phyloP scores from a whole-genome alignment of 2,888 invertebrate species.

The Drosophila ustulata region DNA sequence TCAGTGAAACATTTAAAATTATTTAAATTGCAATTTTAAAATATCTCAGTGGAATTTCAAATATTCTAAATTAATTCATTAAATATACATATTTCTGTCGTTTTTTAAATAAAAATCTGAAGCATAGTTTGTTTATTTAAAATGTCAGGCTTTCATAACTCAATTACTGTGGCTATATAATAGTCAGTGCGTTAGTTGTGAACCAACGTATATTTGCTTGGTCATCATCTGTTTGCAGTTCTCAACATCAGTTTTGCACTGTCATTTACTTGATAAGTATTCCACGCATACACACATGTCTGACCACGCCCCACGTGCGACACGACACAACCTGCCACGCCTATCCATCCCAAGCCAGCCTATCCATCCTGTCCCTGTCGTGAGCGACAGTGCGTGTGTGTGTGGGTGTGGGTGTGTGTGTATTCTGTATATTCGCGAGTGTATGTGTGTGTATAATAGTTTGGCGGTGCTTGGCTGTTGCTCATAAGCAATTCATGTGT shows the following conservation, averaged over 20 bases:
- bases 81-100: no score
- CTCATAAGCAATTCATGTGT: constrained; percentile 81
- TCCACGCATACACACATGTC: constrained; percentile 20
- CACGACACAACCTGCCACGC: constrained; percentile 67
- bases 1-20: no score
- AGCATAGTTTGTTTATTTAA: no score
- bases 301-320: constrained; percentile 44
- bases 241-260: constrained; percentile 70
- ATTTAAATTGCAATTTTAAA: no score
- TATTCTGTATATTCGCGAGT: background rate
- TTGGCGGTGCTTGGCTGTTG: constrained; percentile 46
- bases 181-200: background rate
- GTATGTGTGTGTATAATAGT: constrained; percentile 42
- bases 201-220: constrained; percentile 67
- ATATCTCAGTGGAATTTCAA: no score
- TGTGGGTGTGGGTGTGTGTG: background rate
- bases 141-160: background rate
- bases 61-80: no score
- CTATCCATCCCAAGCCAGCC: background rate
- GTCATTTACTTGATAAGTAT: constrained; percentile 76
- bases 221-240: constrained; percentile 71
- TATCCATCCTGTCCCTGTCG: background rate
- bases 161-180: background rate
- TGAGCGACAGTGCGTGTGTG: background rate
- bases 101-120: no score